Evolutionary conservation across 2,888 invertebrate species (phyloP), one percentile per base, ranked within the genome.

Genomic region (Rotaria sp.): DNA sequence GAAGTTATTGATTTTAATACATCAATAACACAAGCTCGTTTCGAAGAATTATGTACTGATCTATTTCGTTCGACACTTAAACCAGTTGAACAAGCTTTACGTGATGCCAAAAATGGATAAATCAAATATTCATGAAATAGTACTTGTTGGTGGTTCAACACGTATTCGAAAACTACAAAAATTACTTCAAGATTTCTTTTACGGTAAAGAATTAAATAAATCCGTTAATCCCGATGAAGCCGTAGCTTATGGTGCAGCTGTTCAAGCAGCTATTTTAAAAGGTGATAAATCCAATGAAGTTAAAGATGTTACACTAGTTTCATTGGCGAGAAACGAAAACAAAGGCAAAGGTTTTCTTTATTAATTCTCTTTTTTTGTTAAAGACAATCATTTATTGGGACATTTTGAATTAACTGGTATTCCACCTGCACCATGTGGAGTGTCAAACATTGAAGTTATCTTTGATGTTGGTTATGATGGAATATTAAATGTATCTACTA

Each of bases 101-200:
- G 96, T 87, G 97, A 98, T 91, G 96, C 97, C 87, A n/a, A 97
- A 97, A 92, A 94, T 98, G 94, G 90, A 90, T 89, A 98, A 97
- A 92, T 92, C 94, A 8, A 94, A 94, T 89, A 94, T 98, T 92
- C 95, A 90, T 88, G 93, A 93, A 87, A 92, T 93, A 94, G 97
- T 93, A 86, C 89, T 93, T 87, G 93, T 93, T 87, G 97, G 97
- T 89, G 97, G 96, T 85, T 97, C 97, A 84, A 98, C 97, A 57
- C 95, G 97, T 92, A 97, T 98, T 90, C 98, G 97, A 86, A 97
- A 96, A 92, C 95, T 98, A 89, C 97, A 98, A 92, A 96, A 97
- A 91, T 93, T 98, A 87, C n/a, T n/a, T n/a, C n/a, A n/a, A n/a
- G n/a, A n/a, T n/a, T n/a, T n/a, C n/a, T n/a, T n/a, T n/a, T n/a